phyloP scores from a whole-genome alignment of 2,113 vertebrate species.

The Apodemus speciosus region DNA sequence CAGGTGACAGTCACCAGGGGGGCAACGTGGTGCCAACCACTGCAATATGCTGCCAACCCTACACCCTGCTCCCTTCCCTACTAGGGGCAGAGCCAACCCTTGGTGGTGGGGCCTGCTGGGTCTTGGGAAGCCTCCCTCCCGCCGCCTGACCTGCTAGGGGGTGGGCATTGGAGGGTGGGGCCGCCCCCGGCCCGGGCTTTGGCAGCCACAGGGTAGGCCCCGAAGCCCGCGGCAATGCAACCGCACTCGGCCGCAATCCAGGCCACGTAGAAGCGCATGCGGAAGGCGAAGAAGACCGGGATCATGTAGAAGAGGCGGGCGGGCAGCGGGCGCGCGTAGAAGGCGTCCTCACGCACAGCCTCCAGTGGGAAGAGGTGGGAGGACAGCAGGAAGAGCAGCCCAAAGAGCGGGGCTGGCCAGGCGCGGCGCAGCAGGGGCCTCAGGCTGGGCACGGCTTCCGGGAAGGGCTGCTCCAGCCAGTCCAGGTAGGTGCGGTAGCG shows the following conservation, averaged over 20 bases:
- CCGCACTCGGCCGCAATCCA: slow-evolving; percentile 92
- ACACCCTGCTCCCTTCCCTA: slow-evolving; percentile 40
- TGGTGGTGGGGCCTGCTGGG: slow-evolving; percentile 43
- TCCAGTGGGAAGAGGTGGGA: slow-evolving; percentile 89
- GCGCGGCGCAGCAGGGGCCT: slow-evolving; percentile 87
- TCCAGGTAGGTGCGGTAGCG: slow-evolving; percentile 91
- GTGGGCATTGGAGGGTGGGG: slow-evolving; percentile 88
- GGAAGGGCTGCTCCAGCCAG: slow-evolving; percentile 90
- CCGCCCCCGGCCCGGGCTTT: slow-evolving; percentile 91
- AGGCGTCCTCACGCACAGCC: slow-evolving; percentile 89
- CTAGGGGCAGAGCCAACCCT: slow-evolving; percentile 69
- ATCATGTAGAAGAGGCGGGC: slow-evolving; percentile 93
- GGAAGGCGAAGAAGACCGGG: slow-evolving; percentile 92
- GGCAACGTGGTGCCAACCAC: background rate
- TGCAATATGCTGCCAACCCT: background rate
- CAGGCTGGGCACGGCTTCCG: slow-evolving; percentile 86
- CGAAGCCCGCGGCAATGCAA: slow-evolving; percentile 92
- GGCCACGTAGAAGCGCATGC: slow-evolving; percentile 94
- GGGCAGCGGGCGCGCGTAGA: slow-evolving; percentile 86
- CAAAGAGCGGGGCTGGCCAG: slow-evolving; percentile 89
- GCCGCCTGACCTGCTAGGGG: slow-evolving; percentile 79
- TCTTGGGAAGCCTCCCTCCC: slow-evolving; percentile 72
- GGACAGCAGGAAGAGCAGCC: slow-evolving; percentile 87
- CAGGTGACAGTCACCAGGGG: background rate
- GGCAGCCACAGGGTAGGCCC: slow-evolving; percentile 91